Evolutionary conservation across 30 jellyfish, hydroid and myxozoan species (phyloP), one percentile per base, ranked within the genome.

Genomic region (Hydractinia symbiolongicarpus): DNA sequence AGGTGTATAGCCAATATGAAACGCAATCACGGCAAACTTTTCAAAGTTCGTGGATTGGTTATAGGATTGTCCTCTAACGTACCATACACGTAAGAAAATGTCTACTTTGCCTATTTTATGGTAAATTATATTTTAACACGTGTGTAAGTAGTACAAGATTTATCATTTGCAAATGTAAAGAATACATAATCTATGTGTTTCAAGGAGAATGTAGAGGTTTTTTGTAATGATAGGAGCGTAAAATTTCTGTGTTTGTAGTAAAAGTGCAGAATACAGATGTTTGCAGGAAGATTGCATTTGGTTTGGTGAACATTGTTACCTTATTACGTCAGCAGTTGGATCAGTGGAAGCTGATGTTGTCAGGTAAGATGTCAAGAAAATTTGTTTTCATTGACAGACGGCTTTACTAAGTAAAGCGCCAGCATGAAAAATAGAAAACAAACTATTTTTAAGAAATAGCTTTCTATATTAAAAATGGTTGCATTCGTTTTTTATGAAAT

Each of bases 1-100:
- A 30, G 44, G 44, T 30, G 44, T 30, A 30, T 30, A 30, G 44
- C 44, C 44, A 30, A 30, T 30, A 30, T 30, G 44, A 30, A 30
- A 30, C 44, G 44, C 44, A 30, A 30, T 30, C 44, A 30, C 44
- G 44, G 44, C 44, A 30, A 30, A 30, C 74, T 64, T 44, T 64
- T 64, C 4, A 7, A 64, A 64, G 74, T 64, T 7, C 19, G 74
- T 7, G 74, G 74, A 64, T 64, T 64, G 74, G 74, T 64, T 64
- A 51, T 64, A n/a, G 74, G 74, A 13, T n/a, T 64, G 74, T 64
- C 74, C 0, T 64, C 74, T n/a, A 51, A n/a, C 40, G 8, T 64
- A 6, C 74, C 74, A n/a, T 64, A 64, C 74, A 64, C 74, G 74
- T 64, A 13, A 64, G 69, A 11, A 58, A 13, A 58, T 44, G 19